Conservation (phyloP, 92 coral and sea anemone genomes). For the Heliopora coerulea region DNA sequence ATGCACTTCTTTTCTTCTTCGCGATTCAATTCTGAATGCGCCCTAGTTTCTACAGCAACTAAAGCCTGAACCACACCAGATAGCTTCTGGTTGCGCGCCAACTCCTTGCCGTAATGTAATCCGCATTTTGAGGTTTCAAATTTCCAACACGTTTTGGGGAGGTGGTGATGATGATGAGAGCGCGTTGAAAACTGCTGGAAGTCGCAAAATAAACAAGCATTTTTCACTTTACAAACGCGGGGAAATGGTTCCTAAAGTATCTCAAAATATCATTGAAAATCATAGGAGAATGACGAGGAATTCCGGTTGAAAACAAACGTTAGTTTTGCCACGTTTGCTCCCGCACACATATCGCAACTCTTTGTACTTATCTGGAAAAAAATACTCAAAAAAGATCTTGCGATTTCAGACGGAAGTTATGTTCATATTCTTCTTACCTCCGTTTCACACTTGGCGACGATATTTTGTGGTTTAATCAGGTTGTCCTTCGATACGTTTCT, state of each 20-base stretch:
- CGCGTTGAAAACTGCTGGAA: neutral
- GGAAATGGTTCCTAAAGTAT: neutral
- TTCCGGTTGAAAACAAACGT: neutral
- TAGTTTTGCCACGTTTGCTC: slow-evolving; percentile 25
- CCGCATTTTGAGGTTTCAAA: slow-evolving; percentile 20
- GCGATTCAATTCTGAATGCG: neutral
- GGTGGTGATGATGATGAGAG: neutral
- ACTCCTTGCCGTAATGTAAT: neutral
- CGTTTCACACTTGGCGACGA: neutral
- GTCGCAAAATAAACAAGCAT: neutral
- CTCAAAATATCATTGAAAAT: neutral
- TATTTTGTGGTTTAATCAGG: neutral
- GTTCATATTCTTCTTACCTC: slow-evolving; percentile 3
- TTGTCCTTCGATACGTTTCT: slow-evolving; percentile 5
- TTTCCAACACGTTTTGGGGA: neutral
- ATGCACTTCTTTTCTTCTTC: neutral
- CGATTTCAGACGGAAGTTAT: slow-evolving; percentile 8
- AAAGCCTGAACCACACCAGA: neutral
- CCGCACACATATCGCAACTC: slow-evolving; percentile 30
- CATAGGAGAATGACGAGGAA: neutral
- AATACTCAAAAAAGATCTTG: slow-evolving; percentile 5
- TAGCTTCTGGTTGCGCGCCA: slow-evolving; percentile 8
- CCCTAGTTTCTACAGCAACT: neutral
- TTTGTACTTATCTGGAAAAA: slow-evolving; percentile 5
- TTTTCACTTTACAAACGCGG: neutral